Evolutionary conservation across 2,888 invertebrate species (phyloP).

Genomic region (Latheticus oryzae): DNA sequence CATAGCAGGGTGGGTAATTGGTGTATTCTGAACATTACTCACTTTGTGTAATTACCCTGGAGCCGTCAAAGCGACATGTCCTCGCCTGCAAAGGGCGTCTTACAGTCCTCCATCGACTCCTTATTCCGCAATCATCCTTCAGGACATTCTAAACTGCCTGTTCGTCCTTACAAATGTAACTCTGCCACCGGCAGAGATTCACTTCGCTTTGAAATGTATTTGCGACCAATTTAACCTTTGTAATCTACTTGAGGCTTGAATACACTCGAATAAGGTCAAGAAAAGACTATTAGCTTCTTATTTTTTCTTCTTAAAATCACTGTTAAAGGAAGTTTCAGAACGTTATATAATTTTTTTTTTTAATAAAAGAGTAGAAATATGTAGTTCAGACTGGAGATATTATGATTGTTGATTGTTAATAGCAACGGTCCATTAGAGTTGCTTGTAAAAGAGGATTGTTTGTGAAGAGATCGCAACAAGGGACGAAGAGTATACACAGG

Average conservation of each 20-base stretch:
- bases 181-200: constrained; percentile 52
- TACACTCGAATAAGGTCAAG: neutral
- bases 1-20: constrained; percentile 61
- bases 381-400: no score
- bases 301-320: neutral
- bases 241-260: constrained; percentile 16
- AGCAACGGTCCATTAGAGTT: constrained; percentile 4
- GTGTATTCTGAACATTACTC: constrained; percentile 64
- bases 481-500: constrained; percentile 49
- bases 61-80: constrained; percentile 65
- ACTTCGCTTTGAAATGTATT: constrained; percentile 50
- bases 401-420: no score
- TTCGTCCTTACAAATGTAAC: constrained; percentile 55
- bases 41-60: constrained; percentile 65
- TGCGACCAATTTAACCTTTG: constrained; percentile 34
- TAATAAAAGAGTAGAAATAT: no score
- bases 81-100: constrained; percentile 62
- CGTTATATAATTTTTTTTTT: no score
- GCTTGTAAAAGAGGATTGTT: constrained; percentile 28
- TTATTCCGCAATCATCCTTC: constrained; percentile 56
- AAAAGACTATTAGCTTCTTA: neutral
- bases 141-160: constrained; percentile 60
- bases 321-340: no score
- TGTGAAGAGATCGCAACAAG: constrained; percentile 37
- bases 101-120: constrained; percentile 54